Base-by-base conservation (phyloP, 2,797 vertebrate species). In the Cygnus olor region DNA sequence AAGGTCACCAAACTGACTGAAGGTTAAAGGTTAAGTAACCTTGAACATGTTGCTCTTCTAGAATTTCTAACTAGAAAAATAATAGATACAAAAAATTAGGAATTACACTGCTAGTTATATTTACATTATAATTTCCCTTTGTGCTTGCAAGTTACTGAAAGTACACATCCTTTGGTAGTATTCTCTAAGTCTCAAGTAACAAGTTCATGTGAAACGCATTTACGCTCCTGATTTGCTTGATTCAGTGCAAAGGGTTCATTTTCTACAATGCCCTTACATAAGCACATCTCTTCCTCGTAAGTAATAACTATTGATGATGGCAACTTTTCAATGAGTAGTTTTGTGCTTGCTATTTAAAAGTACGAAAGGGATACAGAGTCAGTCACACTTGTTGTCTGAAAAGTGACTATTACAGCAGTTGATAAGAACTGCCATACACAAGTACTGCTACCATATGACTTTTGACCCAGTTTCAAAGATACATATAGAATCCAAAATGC, bases 71-170 rank as follows among this genome's bases (percentile, higher is more conserved):
- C 85, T 95, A 94, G 86, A 93, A 97, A 94, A 96, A 80, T 66
- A 93, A 73, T 2, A 64, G 64, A 7, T 93, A 94, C 10, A 88
- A 83, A 93, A 94, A 18, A 2, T 14, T 80, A 95, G 49, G 30
- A 93, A 82, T 80, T 92, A 80, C 81, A 85, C 40, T 53, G 65
- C 68, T 85, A 82, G 25, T 87, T 71, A 45, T 93, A 95, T 92
- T 95, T 95, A 96, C 84, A 93, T 42, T 71, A 27, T 66, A 11
- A 54, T 79, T 91, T 83, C 86, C 81, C 76, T 95, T 96, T 96
- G 95, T 95, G 95, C 94, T 96, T 95, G 79, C 65, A 88, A 89
- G 80, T 56, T 93, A 87, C 65, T 51, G 22, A 28, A 91, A 92
- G 57, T 66, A 90, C 34, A 57, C 68, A 70, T 80, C 92, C 86